phyloP scores from a whole-genome alignment of 2,113 vertebrate genomes.

The Heloderma charlesbogerti region DNA sequence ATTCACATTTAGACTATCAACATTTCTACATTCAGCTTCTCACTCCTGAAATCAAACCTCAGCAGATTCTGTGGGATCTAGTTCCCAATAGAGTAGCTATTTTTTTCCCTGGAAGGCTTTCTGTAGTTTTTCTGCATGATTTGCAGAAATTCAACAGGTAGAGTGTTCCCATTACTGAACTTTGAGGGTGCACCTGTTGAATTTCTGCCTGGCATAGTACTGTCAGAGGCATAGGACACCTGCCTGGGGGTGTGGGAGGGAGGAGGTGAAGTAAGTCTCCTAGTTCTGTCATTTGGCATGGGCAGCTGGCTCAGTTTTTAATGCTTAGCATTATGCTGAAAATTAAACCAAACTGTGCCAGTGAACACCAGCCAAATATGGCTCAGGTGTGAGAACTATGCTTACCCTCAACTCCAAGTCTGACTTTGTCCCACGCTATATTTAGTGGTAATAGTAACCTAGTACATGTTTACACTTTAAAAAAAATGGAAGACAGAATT shows the following conservation, averaged over 20 bases:
- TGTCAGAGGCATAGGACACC: not conserved
- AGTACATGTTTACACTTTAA: slow-evolving; percentile 38
- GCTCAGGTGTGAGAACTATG: not conserved
- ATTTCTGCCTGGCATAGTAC: not conserved
- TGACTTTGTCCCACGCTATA: slow-evolving; percentile 38
- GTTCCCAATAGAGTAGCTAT: too few species aligned
- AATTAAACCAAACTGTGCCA: not conserved
- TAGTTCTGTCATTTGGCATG: slow-evolving; percentile 10
- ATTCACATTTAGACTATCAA: not conserved
- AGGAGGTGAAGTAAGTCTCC: not conserved
- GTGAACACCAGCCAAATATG: not conserved
- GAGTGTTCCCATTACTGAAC: not conserved
- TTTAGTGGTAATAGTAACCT: slow-evolving; percentile 35
- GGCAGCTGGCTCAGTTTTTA: not conserved
- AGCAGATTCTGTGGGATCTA: not conserved
- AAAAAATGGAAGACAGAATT: not conserved
- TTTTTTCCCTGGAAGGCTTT: too few species aligned
- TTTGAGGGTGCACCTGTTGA: not conserved
- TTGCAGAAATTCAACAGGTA: not conserved
- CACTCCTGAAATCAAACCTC: not conserved
- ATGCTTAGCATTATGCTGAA: slow-evolving; percentile 2
- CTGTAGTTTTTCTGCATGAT: not conserved
- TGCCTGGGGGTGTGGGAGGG: too few species aligned
- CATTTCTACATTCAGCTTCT: not conserved
- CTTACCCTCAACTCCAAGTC: slow-evolving; percentile 35